These are phyloP conservation scores for Unio pictorum DNA, from an alignment of 2,888 invertebrate genomes.

Conservation along the genomic window DNA sequence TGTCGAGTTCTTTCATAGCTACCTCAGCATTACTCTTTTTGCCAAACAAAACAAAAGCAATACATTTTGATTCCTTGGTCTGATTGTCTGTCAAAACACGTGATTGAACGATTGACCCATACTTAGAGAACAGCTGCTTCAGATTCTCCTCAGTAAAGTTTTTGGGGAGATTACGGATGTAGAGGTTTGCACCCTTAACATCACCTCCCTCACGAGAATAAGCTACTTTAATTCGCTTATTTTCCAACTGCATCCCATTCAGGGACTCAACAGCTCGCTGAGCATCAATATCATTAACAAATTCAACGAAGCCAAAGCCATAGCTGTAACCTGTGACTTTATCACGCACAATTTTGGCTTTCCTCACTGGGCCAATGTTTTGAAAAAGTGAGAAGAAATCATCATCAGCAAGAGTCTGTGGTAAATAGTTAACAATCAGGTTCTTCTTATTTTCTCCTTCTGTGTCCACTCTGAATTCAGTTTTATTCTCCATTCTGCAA, in stretches of 20 bases:
- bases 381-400: constrained; percentile 91
- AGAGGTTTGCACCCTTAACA: constrained; percentile 95
- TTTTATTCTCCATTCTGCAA: constrained; percentile 13
- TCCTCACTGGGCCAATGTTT: constrained; percentile 89
- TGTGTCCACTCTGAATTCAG: constrained; percentile 1
- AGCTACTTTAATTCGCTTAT: constrained; percentile 94
- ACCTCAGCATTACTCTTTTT: constrained; percentile 91
- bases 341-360: constrained; percentile 81
- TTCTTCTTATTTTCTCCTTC: constrained; percentile 76
- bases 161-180: constrained; percentile 89
- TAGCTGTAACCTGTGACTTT: constrained; percentile 90
- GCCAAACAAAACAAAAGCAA: constrained; percentile 87
- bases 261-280: constrained; percentile 87
- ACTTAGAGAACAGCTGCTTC: constrained; percentile 88
- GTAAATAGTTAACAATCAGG: constrained; percentile 95
- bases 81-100: constrained; percentile 91
- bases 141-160: constrained; percentile 80
- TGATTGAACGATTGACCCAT: constrained; percentile 92
- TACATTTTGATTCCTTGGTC: constrained; percentile 88
- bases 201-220: constrained; percentile 91
- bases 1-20: constrained; percentile 87
- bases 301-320: constrained; percentile 96
- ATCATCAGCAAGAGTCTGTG: constrained; percentile 92
- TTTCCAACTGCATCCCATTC: constrained; percentile 90
- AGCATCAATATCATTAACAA: constrained; percentile 87